Evolutionary conservation across 2,113 vertebrate genomes (phyloP).

Genomic region (Mystacornis crossleyi): DNA sequence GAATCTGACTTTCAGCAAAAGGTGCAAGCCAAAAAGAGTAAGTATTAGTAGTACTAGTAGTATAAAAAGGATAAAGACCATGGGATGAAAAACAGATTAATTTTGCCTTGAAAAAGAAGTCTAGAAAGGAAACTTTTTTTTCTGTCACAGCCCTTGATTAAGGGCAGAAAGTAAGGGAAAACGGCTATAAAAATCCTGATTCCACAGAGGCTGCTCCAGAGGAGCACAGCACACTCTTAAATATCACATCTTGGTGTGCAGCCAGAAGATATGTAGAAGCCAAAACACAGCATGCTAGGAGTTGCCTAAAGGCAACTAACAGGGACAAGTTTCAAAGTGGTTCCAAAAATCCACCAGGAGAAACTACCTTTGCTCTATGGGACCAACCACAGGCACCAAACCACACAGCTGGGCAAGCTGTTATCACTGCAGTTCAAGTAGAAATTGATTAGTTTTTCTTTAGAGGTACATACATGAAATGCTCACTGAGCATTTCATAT

Average conservation of each 20-base stretch:
- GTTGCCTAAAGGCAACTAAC: background rate
- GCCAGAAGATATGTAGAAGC: background rate
- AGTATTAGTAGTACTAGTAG: background rate
- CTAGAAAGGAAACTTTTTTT: background rate
- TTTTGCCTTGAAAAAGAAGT: background rate
- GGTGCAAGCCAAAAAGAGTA: background rate
- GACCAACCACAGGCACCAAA: background rate
- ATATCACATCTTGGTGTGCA: background rate
- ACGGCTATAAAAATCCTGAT: background rate
- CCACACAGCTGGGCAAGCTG: background rate
- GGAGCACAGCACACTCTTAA: background rate
- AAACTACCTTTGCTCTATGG: background rate
- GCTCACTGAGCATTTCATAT: too few species aligned
- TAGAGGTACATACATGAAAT: background rate
- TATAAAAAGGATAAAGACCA: background rate
- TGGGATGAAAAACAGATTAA: background rate
- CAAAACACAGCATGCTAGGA: background rate
- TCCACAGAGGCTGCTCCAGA: background rate
- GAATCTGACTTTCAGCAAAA: background rate
- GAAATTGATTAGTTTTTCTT: background rate
- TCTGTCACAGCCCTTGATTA: background rate
- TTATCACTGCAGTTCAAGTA: background rate
- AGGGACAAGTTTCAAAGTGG: background rate
- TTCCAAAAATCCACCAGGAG: background rate
- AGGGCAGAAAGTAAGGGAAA: background rate